These are phyloP conservation scores for Colinus virginianus DNA, from an alignment of 2,113 vertebrate species.

Conservation along the genomic window DNA sequence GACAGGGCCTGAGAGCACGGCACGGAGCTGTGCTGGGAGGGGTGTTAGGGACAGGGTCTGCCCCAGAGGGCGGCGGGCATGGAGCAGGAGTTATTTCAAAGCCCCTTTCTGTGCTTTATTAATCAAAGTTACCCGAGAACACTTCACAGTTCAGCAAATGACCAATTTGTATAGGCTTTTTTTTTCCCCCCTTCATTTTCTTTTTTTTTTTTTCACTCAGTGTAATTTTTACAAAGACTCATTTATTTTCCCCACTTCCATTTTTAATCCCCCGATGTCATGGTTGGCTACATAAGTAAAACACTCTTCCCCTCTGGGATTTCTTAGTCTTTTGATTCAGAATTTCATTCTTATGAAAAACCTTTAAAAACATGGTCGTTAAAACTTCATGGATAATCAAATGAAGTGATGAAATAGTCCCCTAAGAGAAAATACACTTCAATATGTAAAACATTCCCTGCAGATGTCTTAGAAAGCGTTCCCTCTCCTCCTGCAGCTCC, in stretches of 20 bases:
- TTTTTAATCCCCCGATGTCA: constrained; percentile 49
- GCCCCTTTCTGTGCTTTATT: not conserved
- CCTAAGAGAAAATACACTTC: constrained; percentile 70
- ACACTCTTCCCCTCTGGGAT: constrained; percentile 32
- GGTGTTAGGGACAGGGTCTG: no score
- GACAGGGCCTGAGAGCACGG: no score
- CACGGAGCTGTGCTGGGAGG: no score
- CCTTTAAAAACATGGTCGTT: constrained; percentile 53
- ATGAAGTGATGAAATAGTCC: constrained; percentile 54
- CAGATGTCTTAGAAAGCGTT: constrained; percentile 51
- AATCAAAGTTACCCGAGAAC: not conserved
- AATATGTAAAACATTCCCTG: constrained; percentile 67
- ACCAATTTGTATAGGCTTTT: not conserved
- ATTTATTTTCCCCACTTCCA: constrained; percentile 28
- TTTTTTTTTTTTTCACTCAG: not conserved
- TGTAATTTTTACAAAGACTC: constrained; percentile 50
- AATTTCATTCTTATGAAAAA: constrained; percentile 62
- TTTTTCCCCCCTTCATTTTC: constrained; percentile 5
- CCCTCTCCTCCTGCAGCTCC: constrained; percentile 24
- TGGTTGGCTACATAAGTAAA: constrained; percentile 50
- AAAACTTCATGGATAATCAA: constrained; percentile 75
- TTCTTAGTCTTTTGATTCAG: constrained; percentile 44
- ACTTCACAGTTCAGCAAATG: not conserved
- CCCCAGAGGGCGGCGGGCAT: no score
- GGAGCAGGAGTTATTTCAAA: not conserved